Evolutionary conservation across 1,140 invertebrate species (phyloP), one percentile per base, ranked within the genome.

Genomic region (Cydia amplana): DNA sequence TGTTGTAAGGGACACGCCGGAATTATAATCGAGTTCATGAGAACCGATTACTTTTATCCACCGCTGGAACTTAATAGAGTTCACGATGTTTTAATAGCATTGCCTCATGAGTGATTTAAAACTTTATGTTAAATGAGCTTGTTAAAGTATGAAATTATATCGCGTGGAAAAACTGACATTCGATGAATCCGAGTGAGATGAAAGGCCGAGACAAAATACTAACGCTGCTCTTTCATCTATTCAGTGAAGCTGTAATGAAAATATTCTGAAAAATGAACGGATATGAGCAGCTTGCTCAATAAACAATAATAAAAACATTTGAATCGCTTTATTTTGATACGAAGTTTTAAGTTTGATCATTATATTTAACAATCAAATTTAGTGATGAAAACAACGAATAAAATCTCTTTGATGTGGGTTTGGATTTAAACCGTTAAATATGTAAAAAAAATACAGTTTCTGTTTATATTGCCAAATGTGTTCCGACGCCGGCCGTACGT

Each of bases 21-120:
- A 87, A 83, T 89, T 83, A 87, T 88, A 87, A 83, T 83, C 82
- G 83, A 84, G 85, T 90, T 89, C 84, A 83, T 85, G 82, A 85
- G 86, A 90, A 89, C 81, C 83, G 79, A 88, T 86, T 83, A 85
- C 81, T 86, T 83, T 83, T 79, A 80, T 74, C 73, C 20, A 18
- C 40, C 60, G 73, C 28, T 25, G 25, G 25, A 14, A 46, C 43
- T 46, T 74, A 40, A 74, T 74, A 23, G 49, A 55, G 25, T n/a
- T 16, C 20, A 25, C 49, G 49, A 74, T 28, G 32, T 63, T 51
- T 73, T 46, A 20, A 73, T 70, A 36, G 28, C 32, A 70, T 70
- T 36, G 36, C 65, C 32, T 43, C 36, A 9, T 70, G 65, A 70
- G 32, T 36, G 65, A 70, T 70, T 70, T 70, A 70, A 70, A 18